Evolutionary conservation across 2,888 invertebrate genomes (phyloP).

Genomic region (Chironomus riparius): DNA sequence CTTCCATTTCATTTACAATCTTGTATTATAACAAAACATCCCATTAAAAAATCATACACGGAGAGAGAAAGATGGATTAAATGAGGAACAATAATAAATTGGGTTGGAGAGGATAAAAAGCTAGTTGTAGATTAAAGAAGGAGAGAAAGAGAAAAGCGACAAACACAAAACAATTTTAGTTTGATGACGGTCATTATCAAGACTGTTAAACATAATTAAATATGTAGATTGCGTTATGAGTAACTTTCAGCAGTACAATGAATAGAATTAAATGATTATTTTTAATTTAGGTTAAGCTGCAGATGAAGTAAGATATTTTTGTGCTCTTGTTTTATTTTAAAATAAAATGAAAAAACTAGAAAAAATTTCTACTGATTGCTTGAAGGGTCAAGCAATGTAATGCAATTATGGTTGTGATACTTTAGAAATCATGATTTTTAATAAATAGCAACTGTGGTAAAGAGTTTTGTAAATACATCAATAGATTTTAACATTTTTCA

Average conservation of each 20-base stretch:
- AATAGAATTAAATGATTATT: conserved; percentile 2
- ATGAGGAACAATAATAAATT: not conserved
- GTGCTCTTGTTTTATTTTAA: no score
- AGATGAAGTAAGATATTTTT: not conserved
- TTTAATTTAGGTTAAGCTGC: conserved; percentile 3
- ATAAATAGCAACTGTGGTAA: no score
- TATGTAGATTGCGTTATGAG: conserved; percentile 14
- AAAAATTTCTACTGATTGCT: no score
- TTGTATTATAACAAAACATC: not conserved
- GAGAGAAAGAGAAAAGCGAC: not conserved
- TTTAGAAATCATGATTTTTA: no score
- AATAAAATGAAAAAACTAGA: no score
- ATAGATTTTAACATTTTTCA: no score
- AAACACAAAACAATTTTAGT: conserved; percentile 19
- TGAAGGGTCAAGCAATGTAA: no score
- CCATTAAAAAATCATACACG: not conserved
- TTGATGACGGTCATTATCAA: conserved; percentile 26
- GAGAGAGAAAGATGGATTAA: not conserved
- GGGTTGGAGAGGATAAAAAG: not conserved
- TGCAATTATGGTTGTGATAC: no score
- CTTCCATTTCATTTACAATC: not conserved
- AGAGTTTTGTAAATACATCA: no score
- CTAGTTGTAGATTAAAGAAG: not conserved
- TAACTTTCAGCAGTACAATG: not conserved
- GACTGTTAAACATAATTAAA: conserved; percentile 25